These are phyloP conservation scores for Lepus oiostolus DNA, from an alignment of 2,797 vertebrate species.

Conservation along the genomic window DNA sequence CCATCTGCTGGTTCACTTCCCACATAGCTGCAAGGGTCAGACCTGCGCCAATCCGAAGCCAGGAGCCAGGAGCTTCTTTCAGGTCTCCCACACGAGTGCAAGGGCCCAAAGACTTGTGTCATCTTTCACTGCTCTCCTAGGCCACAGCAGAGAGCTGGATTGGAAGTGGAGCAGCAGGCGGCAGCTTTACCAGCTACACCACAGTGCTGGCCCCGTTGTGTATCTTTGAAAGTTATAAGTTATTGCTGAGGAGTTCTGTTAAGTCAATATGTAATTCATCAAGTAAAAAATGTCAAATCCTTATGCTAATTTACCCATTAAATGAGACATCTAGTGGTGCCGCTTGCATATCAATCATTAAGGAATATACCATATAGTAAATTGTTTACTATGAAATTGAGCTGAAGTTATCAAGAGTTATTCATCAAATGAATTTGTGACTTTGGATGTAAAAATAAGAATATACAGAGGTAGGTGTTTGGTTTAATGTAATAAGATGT, in stretches of 20 bases:
- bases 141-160: too few species aligned
- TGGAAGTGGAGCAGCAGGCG: too few species aligned
- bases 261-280: not conserved
- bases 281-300: not conserved
- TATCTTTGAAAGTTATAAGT: not conserved
- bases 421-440: not conserved
- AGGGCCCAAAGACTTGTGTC: too few species aligned
- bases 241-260: not conserved
- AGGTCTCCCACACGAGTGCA: too few species aligned
- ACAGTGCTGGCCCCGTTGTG: too few species aligned
- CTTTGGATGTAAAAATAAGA: slow-evolving; percentile 30
- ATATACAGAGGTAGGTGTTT: not conserved
- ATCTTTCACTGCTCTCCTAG: too few species aligned
- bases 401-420: not conserved
- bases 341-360: not conserved
- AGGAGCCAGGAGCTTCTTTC: too few species aligned
- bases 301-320: not conserved
- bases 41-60: too few species aligned
- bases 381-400: not conserved
- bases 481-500: too few species aligned
- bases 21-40: too few species aligned
- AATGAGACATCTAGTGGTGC: not conserved
- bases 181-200: too few species aligned
- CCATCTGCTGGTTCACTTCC: too few species aligned
- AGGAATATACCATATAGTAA: not conserved